These are phyloP conservation scores for Lasioglossum malachurum DNA, from an alignment of 2,888 invertebrate species.

Conservation along the genomic window DNA sequence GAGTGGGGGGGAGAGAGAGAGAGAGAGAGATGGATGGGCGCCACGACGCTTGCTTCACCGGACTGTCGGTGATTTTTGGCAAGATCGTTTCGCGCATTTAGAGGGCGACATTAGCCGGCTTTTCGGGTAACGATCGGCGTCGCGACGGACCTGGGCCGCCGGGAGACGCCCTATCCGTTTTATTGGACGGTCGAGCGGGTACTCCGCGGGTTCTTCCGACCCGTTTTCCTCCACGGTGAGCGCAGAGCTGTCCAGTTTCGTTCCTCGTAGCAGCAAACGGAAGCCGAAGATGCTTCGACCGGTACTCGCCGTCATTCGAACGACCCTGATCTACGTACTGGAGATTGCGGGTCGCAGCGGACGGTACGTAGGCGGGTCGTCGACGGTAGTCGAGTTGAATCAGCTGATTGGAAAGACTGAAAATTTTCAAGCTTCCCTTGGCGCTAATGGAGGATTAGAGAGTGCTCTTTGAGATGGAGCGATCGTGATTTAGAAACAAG, in stretches of 20 bases:
- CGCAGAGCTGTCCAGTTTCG: not conserved
- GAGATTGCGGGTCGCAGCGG: not conserved
- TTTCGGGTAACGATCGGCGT: constrained; percentile 67
- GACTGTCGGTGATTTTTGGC: constrained; percentile 63
- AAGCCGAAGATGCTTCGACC: constrained; percentile 18
- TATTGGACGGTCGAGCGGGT: constrained; percentile 2
- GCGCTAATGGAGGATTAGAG: too few relatives aligned
- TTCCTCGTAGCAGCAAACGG: not conserved
- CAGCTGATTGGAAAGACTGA: too few relatives aligned
- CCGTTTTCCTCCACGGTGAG: not conserved
- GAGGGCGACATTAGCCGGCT: constrained; percentile 60
- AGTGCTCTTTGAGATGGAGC: too few relatives aligned
- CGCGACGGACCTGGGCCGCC: constrained; percentile 31
- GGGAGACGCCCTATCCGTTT: constrained; percentile 50
- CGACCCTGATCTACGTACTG: constrained; percentile 5
- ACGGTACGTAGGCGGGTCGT: constrained; percentile 33
- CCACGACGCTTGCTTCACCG: constrained; percentile 57
- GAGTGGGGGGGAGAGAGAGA: constrained; percentile 1
- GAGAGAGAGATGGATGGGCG: constrained; percentile 51
- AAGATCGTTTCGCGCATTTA: constrained; percentile 57
- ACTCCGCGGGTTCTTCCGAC: constrained; percentile 4
- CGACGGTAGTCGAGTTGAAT: not conserved
- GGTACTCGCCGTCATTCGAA: constrained; percentile 28
- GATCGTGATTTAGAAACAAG: too few relatives aligned
- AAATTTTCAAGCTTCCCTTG: too few relatives aligned